A percentile compares a stretch with the other conserved stretches of the same genome.
phyloP scores from a whole-genome alignment of 2,888 invertebrate genomes.

The Xanthia togata region DNA sequence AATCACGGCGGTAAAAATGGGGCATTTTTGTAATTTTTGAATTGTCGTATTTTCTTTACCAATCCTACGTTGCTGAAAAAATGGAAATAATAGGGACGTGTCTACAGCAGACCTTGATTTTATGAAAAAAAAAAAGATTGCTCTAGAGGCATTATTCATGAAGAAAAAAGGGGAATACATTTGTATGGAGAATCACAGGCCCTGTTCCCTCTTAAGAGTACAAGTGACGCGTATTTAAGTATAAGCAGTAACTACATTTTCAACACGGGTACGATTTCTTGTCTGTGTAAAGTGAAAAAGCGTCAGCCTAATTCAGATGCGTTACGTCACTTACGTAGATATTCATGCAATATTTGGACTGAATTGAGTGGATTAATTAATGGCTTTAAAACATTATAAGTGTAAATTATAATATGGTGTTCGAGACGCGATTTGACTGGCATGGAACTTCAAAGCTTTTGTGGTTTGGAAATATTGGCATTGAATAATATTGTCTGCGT shows the following conservation, averaged over 20 bases:
- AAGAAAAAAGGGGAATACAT: no score
- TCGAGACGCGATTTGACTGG: conserved; percentile 12
- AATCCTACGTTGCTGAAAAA: no score
- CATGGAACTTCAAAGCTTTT: conserved; percentile 11
- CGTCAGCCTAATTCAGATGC: conserved; percentile 39
- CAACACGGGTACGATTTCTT: background rate
- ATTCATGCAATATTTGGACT: conserved; percentile 39
- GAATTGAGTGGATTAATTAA: conserved; percentile 46
- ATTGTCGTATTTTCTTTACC: no score
- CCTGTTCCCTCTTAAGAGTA: no score
- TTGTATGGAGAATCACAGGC: no score
- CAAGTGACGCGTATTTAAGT: background rate
- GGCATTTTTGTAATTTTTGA: no score
- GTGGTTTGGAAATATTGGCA: conserved; percentile 25
- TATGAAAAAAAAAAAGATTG: no score
- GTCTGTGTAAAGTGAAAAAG: conserved; percentile 2
- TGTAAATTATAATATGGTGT: conserved; percentile 31
- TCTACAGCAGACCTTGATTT: no score
- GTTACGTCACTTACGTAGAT: conserved; percentile 3
- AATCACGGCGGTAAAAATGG: no score
- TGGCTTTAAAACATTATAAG: conserved; percentile 40
- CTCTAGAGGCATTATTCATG: no score
- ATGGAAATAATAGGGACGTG: no score
- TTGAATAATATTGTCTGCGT: conserved; percentile 19
- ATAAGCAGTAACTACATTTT: background rate